Evolutionary conservation across 2,888 invertebrate genomes (phyloP), one percentile per base, ranked within the genome.

Genomic region (Amphipyra berbera): DNA sequence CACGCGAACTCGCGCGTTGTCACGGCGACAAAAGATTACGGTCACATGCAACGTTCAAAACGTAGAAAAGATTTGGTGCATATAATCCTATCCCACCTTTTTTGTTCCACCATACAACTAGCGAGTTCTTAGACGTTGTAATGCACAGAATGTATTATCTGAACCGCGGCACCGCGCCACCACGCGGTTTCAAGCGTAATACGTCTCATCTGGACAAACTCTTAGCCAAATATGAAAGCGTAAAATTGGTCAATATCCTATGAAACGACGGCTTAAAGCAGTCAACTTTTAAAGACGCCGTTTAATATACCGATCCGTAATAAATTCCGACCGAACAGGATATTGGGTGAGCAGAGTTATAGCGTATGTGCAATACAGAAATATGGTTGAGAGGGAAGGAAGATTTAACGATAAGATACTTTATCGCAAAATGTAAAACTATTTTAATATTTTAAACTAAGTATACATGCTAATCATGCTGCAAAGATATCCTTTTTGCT

Each of bases 171-270:
- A 42, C 1, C 41, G 33, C 47, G 38, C 35, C 38, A 40, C 9
- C n/a, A n/a, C n/a, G n/a, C n/a, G n/a, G 45, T 53, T 42, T 35
- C 5, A 3, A 41, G 50, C 45, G 10, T 48, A 27, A 49, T 7
- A 30, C 27, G 46, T 40, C 12, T 33, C 42, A n/a, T 68, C 54
- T 61, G 35, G 41, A 46, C 52, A 37, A 44, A 21, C 62, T 49
- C 82, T 83, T 81, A 82, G 79, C 84, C 85, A 84, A 88, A 89
- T 89, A 89, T 86, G 84, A 74, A 73, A 54, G 40, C 54, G 37
- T 57, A 44, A 73, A 69, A 55, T 68, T 68, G 65, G 57, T 68
- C 56, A 82, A 79, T 82, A 80, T 78, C 61, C 74, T 71, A 72
- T 70, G 67, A 73, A 77, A 77, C 61, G 55, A 64, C 61, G 78